phyloP scores from a whole-genome alignment of 2,113 vertebrate genomes.

The Colaptes auratus region DNA sequence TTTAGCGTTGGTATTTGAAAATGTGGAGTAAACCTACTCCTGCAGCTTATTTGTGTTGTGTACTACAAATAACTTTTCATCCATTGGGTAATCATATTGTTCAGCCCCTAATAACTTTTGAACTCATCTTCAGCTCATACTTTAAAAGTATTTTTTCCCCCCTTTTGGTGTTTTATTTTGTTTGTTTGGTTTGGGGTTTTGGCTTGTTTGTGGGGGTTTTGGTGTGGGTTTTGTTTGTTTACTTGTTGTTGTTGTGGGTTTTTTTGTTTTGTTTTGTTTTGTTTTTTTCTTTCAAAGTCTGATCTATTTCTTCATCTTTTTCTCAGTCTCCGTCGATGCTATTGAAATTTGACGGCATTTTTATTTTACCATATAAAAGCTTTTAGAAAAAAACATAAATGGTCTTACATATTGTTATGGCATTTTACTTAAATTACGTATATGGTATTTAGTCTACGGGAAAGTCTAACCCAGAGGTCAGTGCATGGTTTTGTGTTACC shows the following conservation, averaged over 20 bases:
- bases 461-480: neutral
- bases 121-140: neutral
- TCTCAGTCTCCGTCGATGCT: neutral
- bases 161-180: neutral
- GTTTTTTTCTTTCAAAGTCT: no score
- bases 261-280: no score
- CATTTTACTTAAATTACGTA: neutral
- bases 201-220: no score
- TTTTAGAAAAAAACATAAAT: neutral
- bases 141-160: no score
- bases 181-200: no score
- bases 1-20: neutral
- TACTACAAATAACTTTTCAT: neutral
- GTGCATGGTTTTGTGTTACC: neutral
- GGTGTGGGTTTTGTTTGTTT: no score
- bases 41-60: neutral
- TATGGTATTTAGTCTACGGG: neutral
- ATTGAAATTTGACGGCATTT: no score
- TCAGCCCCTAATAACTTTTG: neutral
- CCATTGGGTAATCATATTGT: neutral
- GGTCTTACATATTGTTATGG: neutral
- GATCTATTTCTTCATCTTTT: no score
- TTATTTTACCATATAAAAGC: neutral
- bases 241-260: no score
- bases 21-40: neutral